These are phyloP conservation scores for Labroides dimidiatus DNA, from an alignment of 2,797 vertebrate species.

Conservation along the genomic window DNA sequence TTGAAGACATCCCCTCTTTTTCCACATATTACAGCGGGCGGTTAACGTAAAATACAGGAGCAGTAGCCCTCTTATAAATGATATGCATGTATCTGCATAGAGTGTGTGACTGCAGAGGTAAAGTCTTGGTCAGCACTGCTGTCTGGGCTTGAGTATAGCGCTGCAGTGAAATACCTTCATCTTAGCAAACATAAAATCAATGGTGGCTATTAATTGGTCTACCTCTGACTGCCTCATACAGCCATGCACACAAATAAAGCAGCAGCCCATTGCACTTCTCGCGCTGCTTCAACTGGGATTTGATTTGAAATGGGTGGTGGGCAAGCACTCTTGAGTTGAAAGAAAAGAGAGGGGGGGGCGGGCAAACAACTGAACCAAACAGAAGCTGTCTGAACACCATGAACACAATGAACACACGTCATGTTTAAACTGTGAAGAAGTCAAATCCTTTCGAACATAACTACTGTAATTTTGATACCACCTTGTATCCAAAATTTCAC, in stretches of 20 bases:
- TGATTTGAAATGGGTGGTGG: constrained; percentile 3
- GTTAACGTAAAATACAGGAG: constrained; percentile 10
- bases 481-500: constrained; percentile 29
- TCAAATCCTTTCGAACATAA: constrained; percentile 25
- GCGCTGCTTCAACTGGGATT: constrained; percentile 15
- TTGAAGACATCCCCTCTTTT: constrained; percentile 8
- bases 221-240: constrained; percentile 51
- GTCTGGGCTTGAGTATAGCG: constrained; percentile 34
- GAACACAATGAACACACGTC: neutral
- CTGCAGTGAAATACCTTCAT: constrained; percentile 63
- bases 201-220: constrained; percentile 74
- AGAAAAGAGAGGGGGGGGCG: too few species aligned
- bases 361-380: neutral
- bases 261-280: constrained; percentile 15
- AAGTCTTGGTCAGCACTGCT: constrained; percentile 67
- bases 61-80: constrained; percentile 3
- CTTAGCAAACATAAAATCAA: constrained; percentile 73
- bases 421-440: constrained; percentile 29
- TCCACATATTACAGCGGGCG: constrained; percentile 6
- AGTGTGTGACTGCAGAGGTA: constrained; percentile 22
- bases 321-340: constrained; percentile 1
- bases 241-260: constrained; percentile 50
- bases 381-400: neutral
- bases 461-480: constrained; percentile 1
- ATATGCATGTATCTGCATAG: constrained; percentile 17